Evolutionary conservation across 2,888 invertebrate genomes (phyloP), one percentile per base, ranked within the genome.

Genomic region (Hypercompe scribonia): DNA sequence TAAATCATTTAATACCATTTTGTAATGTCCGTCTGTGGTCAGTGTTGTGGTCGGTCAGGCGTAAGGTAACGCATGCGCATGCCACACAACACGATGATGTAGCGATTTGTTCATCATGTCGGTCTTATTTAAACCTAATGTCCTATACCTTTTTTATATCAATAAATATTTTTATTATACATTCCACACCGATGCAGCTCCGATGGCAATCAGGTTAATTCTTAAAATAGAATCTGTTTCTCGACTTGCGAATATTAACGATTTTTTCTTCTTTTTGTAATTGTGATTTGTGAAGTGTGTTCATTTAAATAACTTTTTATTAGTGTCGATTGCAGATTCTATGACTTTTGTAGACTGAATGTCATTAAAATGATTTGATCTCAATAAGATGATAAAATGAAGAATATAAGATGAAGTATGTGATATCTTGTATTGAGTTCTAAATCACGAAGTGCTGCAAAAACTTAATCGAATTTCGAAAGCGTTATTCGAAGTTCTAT

Each of bases 1-100:
- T 83, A 81, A 83, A 87, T 89, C 87, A 90, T 90, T 89, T 88
- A 88, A 91, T 88, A 89, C 87, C 88, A 89, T 90, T 90, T 90
- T 85, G 86, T 90, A 88, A 90, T 86, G 87, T 79, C 33, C 34
- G 69, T 50, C 73, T 90, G 91, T 87, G 91, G 91, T 90, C 87
- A 86, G 87, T 84, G 84, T 81, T 84, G 88, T 85, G 77, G 82
- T 80, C 86, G 85, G 65, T 39, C 54, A 58, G 61, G 46, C 64
- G 63, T 33, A 50, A 42, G 80, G 65, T 82, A 81, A 76, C 78
- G 78, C 83, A 79, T 54, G 69, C 81, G 77, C 80, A 78, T 83
- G 86, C 90, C 91, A 89, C 91, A 91, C 91, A 89, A 84, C 89
- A 87, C 86, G 90, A 90, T 93, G 93, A 93, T 87, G 89, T 76